Percentiles rank a stretch among this genome's conserved stretches.
phyloP scores from a whole-genome alignment of 2,888 invertebrate genomes.

The Leucania comma region DNA sequence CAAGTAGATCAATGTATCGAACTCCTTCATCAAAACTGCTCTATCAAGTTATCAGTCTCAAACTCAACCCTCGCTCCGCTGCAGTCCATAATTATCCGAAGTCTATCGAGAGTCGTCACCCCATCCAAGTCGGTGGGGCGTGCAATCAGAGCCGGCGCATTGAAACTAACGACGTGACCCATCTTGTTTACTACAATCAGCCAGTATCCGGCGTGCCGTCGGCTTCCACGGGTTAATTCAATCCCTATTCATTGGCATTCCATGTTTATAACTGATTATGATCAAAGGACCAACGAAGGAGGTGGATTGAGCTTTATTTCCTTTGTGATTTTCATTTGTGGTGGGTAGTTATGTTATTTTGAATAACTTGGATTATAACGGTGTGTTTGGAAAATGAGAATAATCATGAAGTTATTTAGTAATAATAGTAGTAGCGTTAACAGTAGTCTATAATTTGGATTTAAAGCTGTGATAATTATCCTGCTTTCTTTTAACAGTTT shows the following conservation, averaged over 20 bases:
- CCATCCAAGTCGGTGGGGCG: slow-evolving; percentile 30
- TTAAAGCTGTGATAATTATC: not conserved
- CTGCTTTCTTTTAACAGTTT: no score
- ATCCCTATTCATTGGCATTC: slow-evolving; percentile 48
- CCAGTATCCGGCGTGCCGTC: slow-evolving; percentile 4
- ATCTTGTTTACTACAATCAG: slow-evolving; percentile 61
- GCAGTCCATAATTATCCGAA: slow-evolving; percentile 23
- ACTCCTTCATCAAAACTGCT: slow-evolving; percentile 10
- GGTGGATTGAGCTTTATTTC: not conserved
- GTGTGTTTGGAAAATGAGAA: not conserved
- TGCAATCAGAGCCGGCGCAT: slow-evolving; percentile 56
- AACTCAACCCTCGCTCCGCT: not conserved
- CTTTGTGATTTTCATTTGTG: slow-evolving; percentile 9
- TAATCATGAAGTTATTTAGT: not conserved
- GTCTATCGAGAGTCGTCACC: slow-evolving; percentile 47
- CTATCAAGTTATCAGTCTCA: slow-evolving; percentile 29
- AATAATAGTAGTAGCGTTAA: no score
- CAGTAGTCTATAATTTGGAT: not conserved
- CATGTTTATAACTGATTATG: slow-evolving; percentile 54
- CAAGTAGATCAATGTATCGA: not conserved
- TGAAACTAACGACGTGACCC: slow-evolving; percentile 54
- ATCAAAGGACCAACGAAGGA: slow-evolving; percentile 33
- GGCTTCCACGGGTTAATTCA: slow-evolving; percentile 45
- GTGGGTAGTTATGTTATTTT: not conserved
- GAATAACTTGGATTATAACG: not conserved